Base-by-base conservation (phyloP, 2,797 vertebrate genomes). In the Myoxocephalus aenaeus region DNA sequence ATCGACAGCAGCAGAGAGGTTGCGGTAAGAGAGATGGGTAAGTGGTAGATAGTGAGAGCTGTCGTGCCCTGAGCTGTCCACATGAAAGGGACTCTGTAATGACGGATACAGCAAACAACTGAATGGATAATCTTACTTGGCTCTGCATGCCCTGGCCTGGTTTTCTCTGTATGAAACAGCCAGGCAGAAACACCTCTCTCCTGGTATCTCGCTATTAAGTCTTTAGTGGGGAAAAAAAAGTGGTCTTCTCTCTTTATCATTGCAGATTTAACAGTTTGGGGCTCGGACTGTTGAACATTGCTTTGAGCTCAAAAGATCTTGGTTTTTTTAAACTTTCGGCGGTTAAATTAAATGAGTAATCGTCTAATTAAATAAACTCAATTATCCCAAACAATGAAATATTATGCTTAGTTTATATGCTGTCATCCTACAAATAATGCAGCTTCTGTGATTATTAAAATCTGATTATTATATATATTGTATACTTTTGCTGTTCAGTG, bases 71-170 rank as follows among this genome's bases (percentile, higher is more conserved):
- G 36, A 77, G 65, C 54, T 51, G 64, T 40, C 44, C 68, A 36
- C 46, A 27, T 57, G 11, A 69, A 62, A 46, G 32, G 10, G 56
- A 50, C 54, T 25, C 7, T 1, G 3, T 63, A 61, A 77, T 58
- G 66, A 75, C 42, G 53, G 51, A 78, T 46, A 20, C 40, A 46
- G 50, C 11, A 71, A 70, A 46, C 34, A 77, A 20, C 58, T 59
- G 51, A 72, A 50, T 25, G 17, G 29, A 59, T 67, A 0, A 15
- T 44, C 7, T 5, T 18, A 73, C n/a, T 77, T 58, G 22, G n/a
- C 25, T 63, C 11, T 36, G 44, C 36, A 25, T 20, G 20, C 14
- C 48, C 38, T 32, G 34, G 22, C 34, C 27, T 27, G 34, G 1
- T n/a, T 65, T 17, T 44, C 22, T 29, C 14, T 65, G 44, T 20